A percentile compares a stretch with the other conserved stretches of the same genome.
These are phyloP conservation scores for Laupala kohalensis DNA, from an alignment of 1,140 invertebrate genomes.

Conservation along the genomic window DNA sequence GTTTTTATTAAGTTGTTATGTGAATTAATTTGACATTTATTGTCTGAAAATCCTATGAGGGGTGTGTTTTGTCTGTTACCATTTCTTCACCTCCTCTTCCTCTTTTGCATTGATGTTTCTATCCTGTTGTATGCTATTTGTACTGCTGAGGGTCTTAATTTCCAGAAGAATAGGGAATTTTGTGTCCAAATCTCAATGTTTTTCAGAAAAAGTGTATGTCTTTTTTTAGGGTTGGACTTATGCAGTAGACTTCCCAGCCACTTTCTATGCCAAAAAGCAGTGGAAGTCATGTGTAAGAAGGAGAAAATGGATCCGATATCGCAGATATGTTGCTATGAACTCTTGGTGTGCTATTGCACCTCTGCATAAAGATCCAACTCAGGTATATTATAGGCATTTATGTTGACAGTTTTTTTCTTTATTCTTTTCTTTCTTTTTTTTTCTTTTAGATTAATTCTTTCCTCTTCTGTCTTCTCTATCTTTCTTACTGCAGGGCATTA, in stretches of 20 bases:
- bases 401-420: not conserved
- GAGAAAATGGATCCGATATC: slow-evolving; percentile 75
- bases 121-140: no score
- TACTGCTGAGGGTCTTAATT: slow-evolving; percentile 1
- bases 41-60: no score
- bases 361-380: slow-evolving; percentile 72
- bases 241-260: slow-evolving; percentile 79
- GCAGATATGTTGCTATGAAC: slow-evolving; percentile 76
- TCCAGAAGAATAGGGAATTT: not conserved
- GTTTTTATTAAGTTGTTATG: no score
- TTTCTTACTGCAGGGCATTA: not conserved
- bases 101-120: no score
- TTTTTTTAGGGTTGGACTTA: slow-evolving; percentile 70
- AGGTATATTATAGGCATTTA: slow-evolving; percentile 31
- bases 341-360: slow-evolving; percentile 83
- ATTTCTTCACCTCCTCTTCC: no score
- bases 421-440: not conserved
- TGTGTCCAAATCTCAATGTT: not conserved
- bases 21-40: no score
- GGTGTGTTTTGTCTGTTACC: no score
- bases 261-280: slow-evolving; percentile 66
- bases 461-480: not conserved
- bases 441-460: not conserved
- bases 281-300: slow-evolving; percentile 85
- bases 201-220: no score